These are phyloP conservation scores for Desmodus rotundus DNA, from an alignment of 2,113 vertebrate genomes.

Conservation along the genomic window DNA sequence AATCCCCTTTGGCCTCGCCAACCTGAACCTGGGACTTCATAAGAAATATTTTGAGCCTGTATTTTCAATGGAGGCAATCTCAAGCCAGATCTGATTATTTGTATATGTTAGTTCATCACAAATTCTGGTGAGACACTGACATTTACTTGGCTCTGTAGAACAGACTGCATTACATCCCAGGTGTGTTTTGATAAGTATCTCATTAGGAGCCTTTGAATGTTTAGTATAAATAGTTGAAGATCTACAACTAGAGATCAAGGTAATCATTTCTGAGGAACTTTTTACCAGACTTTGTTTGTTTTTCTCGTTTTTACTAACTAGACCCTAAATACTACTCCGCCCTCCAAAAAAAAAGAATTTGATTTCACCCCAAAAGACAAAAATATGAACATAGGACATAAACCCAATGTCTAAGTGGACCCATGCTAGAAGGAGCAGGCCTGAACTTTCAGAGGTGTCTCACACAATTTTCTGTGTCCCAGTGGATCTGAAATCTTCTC, in stretches of 20 bases:
- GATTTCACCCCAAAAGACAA: background rate
- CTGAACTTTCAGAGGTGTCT: background rate
- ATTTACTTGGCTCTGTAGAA: background rate
- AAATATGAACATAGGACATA: background rate
- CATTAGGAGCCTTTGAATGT: background rate
- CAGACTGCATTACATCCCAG: background rate
- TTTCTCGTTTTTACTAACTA: conserved; percentile 43
- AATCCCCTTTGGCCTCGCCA: background rate
- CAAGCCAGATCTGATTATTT: background rate
- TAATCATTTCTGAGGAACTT: background rate
- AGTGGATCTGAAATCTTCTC: background rate
- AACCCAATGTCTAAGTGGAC: background rate
- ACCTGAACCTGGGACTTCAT: background rate
- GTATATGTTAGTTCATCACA: background rate
- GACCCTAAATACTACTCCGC: background rate
- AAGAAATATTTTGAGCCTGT: background rate
- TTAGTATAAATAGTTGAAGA: background rate
- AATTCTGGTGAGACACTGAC: background rate
- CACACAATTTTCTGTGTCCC: background rate
- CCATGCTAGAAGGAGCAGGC: background rate
- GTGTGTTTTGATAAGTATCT: background rate
- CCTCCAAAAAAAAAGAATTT: background rate
- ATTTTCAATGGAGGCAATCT: background rate
- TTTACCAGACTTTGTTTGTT: background rate
- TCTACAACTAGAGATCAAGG: background rate